Evolutionary conservation across 2,113 vertebrate species (phyloP), one percentile per base, ranked within the genome.

Genomic region (Mormyrus lacerda): DNA sequence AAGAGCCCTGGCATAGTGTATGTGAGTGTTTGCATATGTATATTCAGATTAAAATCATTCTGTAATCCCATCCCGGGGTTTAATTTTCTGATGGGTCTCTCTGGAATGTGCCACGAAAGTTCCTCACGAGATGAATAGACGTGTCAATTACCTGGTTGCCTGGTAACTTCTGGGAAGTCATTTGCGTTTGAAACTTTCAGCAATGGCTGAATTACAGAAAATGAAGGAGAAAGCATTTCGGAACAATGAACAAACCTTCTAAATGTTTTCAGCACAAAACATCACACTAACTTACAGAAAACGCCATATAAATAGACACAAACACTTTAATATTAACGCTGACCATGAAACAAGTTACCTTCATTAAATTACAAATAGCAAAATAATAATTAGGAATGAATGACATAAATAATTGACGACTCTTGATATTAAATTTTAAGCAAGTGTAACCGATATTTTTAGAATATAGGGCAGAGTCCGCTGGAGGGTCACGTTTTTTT

Each of bases 161-260:
- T 87, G 89, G 84, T 85, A 89, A 86, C 21, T 48, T 45, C 44
- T 21, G 48, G 48, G 42, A 76, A 50, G 42, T 90, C 7, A 24
- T 79, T 86, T 86, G 58, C 83, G 47, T 58, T 83, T 42, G 86
- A 58, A 87, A 87, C 51, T 87, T 87, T 87, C 39, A 55, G 61
- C 35, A 51, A 87, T 35, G 50, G 53, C 61, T 31, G 61, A 31
- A 69, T 69, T 31, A n/a, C 21, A n/a, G 55, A 9, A n/a, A 61
- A n/a, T 61, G 13, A 69, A 31, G n/a, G 24, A 10, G 58, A 69
- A 69, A 69, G n/a, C n/a, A 11, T 31, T 69, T 31, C 24, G 1
- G n/a, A 69, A 69, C 61, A 31, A 65, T 65, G 24, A 65, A 27
- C 9, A 27, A 65, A 11, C 24, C 27, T 27, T 11, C 10, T 13